Conservation (phyloP, 2,888 invertebrate species). For the Watsonalla binaria region DNA sequence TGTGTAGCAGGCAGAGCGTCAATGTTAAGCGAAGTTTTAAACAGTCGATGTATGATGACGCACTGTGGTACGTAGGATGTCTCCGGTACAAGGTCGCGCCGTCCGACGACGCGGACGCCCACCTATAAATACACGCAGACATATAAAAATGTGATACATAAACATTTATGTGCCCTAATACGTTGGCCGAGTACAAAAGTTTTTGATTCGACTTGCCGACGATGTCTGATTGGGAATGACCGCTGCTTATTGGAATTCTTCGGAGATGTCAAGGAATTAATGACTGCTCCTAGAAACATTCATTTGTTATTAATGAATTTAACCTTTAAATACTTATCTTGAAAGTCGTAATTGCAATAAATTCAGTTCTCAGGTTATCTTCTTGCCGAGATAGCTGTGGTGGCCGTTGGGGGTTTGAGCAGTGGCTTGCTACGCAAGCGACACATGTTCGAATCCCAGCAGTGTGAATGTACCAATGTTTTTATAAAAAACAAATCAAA, state of each 20-base stretch:
- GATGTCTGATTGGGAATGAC: slow-evolving; percentile 6
- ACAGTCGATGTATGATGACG: slow-evolving; percentile 18
- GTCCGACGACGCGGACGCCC: slow-evolving; percentile 45
- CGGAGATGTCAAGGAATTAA: background rate
- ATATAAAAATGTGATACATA: slow-evolving; percentile 69
- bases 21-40: slow-evolving; percentile 16
- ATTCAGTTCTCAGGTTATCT: no score
- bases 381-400: no score
- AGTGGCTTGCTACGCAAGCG: no score
- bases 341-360: no score
- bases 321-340: no score
- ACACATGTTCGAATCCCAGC: no score
- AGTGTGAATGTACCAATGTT: no score
- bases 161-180: slow-evolving; percentile 58
- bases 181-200: slow-evolving; percentile 29
- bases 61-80: slow-evolving; percentile 41
- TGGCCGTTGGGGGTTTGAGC: no score
- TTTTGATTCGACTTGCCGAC: slow-evolving; percentile 12
- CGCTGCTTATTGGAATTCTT: background rate
- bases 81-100: slow-evolving; percentile 70
- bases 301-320: no score
- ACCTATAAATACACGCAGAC: slow-evolving; percentile 73
- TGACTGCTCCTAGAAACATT: no score
- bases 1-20: slow-evolving; percentile 12
- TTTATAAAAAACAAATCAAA: no score